Conservation (phyloP, 30 jellyfish, hydroid and myxozoan species). For the Hydractinia echinata region DNA sequence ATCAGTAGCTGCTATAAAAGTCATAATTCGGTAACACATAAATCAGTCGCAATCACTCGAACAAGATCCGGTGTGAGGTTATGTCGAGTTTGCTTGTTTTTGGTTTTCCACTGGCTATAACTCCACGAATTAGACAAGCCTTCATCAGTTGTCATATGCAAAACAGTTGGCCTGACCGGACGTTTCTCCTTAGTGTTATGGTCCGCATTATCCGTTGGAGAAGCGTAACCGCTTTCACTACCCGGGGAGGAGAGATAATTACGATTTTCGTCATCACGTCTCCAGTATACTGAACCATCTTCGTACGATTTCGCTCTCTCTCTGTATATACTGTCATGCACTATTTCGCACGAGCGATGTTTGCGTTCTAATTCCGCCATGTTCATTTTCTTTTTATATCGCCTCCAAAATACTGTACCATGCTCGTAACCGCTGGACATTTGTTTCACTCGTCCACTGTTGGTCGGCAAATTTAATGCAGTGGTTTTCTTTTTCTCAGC, state of each 20-base stretch:
- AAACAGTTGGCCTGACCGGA: neutral
- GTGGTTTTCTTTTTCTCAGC: constrained; percentile 1
- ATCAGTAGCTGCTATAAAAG: no score
- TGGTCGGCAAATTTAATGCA: neutral
- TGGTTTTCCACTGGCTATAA: neutral
- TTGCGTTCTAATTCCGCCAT: neutral
- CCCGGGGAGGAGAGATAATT: constrained; percentile 2
- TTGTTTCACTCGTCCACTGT: neutral
- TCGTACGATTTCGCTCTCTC: constrained; percentile 20
- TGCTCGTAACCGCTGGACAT: constrained; percentile 12
- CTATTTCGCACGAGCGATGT: constrained; percentile 7
- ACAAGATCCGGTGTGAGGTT: neutral
- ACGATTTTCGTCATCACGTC: neutral
- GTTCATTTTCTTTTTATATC: constrained; percentile 10
- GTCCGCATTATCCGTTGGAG: constrained; percentile 15
- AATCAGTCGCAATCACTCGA: constrained; percentile 6
- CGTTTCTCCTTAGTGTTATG: neutral
- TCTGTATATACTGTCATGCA: constrained; percentile 2
- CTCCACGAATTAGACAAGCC: constrained; percentile 14
- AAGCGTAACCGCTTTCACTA: constrained; percentile 28
- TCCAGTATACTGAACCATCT: constrained; percentile 6
- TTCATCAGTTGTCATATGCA: neutral
- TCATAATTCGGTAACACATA: constrained; percentile 6
- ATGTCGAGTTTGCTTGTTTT: neutral
- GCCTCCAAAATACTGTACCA: neutral